phyloP scores from a whole-genome alignment of 2,113 vertebrate genomes.

The Passer montanus region DNA sequence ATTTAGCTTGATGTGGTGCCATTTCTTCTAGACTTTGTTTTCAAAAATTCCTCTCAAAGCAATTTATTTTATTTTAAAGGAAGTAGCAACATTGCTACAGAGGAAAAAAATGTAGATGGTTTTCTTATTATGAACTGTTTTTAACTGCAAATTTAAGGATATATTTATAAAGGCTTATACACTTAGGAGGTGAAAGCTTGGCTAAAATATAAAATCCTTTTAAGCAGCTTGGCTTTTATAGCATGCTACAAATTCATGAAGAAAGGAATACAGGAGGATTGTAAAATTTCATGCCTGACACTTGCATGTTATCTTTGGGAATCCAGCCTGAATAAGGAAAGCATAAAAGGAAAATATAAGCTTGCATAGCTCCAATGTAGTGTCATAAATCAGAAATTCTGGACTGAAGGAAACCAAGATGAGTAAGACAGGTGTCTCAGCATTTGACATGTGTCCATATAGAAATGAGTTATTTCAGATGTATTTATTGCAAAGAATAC shows the following conservation, averaged over 20 bases:
- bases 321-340: conserved; percentile 22
- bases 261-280: conserved; percentile 46
- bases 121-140: conserved; percentile 13
- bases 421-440: background rate
- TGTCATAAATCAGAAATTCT: background rate
- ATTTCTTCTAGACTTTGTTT: background rate
- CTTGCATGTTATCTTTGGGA: conserved; percentile 46
- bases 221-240: conserved; percentile 40
- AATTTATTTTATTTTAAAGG: background rate
- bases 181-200: background rate
- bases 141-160: background rate
- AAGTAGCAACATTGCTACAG: background rate
- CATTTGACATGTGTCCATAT: conserved; percentile 14
- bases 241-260: conserved; percentile 41
- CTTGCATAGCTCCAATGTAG: background rate
- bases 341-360: conserved; percentile 17
- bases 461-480: conserved; percentile 50
- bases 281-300: conserved; percentile 57
- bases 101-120: background rate
- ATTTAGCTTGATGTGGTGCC: background rate
- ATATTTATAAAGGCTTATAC: conserved; percentile 18
- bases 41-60: background rate
- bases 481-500: conserved; percentile 20
- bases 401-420: background rate
- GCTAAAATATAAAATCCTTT: conserved; percentile 49